Evolutionary conservation across 2,113 vertebrate genomes (phyloP), one percentile per base, ranked within the genome.

Genomic region (Heloderma charlesbogerti): DNA sequence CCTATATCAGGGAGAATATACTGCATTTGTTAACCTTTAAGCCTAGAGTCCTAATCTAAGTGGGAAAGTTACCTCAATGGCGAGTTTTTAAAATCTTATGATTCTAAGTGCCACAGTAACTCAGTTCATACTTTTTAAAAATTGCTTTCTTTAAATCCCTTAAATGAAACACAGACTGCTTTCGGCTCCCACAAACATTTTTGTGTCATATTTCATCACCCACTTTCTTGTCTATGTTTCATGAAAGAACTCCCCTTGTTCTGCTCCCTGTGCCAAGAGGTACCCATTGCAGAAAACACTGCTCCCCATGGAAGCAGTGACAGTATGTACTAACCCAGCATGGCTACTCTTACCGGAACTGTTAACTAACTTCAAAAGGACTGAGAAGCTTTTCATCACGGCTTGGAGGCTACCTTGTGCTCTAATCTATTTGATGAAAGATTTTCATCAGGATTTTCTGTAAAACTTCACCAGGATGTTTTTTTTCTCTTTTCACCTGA

Each of bases 351-450:
- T 67, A 48, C 29, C 5, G 25, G 81, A 84, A 48, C 29, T 31
- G 6, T n/a, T 86, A 29, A 40, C 43, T 48, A 29, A 86, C 66
- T 86, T 86, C 66, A 86, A 86, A 85, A 86, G 67, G 29, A 57
- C 31, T 54, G 43, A 67, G 37, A 69, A 69, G 29, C 84, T 48
- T 71, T 66, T 86, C 43, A 31, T 86, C 18, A 22, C 34, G 84
- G n/a, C 43, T 69, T 71, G 66, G 43, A 69, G 29, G 48, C 37
- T 31, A 45, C 27, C 57, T n/a, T 84, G 37, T 45, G 60, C 37
- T 85, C 83, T 34, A 71, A 86, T 48, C 18, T 20, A 48, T 48
- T n/a, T n/a, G n/a, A n/a, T n/a, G n/a, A n/a, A n/a, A n/a, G n/a
- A n/a, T n/a, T n/a, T n/a, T n/a, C n/a, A 6, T 7, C 54, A 84